Conservation (phyloP, 2,113 vertebrate species). For the Rhombomys opimus region DNA sequence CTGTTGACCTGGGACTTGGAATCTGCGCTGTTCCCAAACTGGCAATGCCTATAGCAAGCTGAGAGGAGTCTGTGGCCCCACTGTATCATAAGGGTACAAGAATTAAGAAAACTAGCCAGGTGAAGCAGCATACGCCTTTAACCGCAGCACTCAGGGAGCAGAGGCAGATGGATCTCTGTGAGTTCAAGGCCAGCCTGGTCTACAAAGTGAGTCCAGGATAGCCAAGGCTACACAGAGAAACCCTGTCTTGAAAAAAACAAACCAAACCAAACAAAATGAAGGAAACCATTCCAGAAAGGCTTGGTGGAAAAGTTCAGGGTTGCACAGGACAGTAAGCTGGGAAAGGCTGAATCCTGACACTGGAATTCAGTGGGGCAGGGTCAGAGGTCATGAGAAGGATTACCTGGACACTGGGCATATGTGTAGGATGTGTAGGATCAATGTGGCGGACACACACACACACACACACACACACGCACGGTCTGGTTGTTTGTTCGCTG, state of each 20-base stretch:
- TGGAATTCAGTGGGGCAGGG: background rate
- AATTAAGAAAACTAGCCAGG: background rate
- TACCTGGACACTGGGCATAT: fast-evolving
- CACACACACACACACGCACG: background rate
- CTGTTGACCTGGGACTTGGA: background rate
- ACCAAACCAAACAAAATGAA: no score
- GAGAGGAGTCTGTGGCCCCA: background rate
- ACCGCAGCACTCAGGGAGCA: no score
- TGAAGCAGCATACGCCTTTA: no score
- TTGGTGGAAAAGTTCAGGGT: background rate
- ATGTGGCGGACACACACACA: background rate
- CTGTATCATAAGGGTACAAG: background rate
- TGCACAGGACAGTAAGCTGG: background rate
- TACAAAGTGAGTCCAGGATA: no score
- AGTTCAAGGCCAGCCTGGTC: no score
- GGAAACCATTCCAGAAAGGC: background rate
- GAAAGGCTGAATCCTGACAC: background rate
- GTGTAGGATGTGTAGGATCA: fast-evolving
- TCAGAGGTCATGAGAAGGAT: background rate
- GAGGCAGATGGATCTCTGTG: no score
- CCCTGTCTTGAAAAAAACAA: no score
- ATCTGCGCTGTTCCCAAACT: background rate
- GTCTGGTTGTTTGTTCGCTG: background rate
- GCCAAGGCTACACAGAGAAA: no score
- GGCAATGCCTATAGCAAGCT: background rate